phyloP scores from a whole-genome alignment of 2,797 vertebrate genomes.

The Sebastes hubbsi region DNA sequence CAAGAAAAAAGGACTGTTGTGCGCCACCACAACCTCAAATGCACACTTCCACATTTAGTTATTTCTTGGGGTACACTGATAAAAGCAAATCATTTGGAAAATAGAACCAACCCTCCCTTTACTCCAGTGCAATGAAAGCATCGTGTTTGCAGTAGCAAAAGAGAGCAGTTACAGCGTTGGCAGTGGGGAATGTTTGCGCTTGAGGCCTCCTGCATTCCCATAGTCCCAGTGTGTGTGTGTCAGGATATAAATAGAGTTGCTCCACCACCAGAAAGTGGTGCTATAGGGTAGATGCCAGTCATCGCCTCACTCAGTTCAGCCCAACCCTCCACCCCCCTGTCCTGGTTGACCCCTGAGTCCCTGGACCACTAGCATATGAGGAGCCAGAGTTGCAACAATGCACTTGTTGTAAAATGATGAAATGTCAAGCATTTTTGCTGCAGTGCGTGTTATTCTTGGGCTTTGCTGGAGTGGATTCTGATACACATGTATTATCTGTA shows the following conservation, averaged over 20 bases:
- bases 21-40: not conserved
- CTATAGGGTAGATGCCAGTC: slow-evolving; percentile 53
- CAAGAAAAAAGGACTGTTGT: not conserved
- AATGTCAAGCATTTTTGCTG: slow-evolving; percentile 6
- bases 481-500: slow-evolving; percentile 13
- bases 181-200: slow-evolving; percentile 61
- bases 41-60: not conserved
- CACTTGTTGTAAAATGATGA: slow-evolving; percentile 27
- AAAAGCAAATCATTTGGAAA: not conserved
- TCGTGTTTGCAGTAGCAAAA: slow-evolving; percentile 38
- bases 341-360: slow-evolving; percentile 48
- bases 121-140: slow-evolving; percentile 10
- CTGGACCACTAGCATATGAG: not conserved
- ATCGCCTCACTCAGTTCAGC: slow-evolving; percentile 22
- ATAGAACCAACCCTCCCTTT: not conserved
- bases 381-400: slow-evolving; percentile 29
- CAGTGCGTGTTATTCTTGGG: not conserved
- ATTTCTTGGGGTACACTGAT: not conserved
- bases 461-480: not conserved
- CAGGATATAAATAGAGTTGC: slow-evolving; percentile 74
- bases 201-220: slow-evolving; percentile 65
- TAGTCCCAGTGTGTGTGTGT: slow-evolving; percentile 56
- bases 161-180: slow-evolving; percentile 47
- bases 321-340: slow-evolving; percentile 26
- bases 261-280: slow-evolving; percentile 55